Evolutionary conservation across 1,140 invertebrate genomes (phyloP).

Genomic region (Archivesica marissinica): DNA sequence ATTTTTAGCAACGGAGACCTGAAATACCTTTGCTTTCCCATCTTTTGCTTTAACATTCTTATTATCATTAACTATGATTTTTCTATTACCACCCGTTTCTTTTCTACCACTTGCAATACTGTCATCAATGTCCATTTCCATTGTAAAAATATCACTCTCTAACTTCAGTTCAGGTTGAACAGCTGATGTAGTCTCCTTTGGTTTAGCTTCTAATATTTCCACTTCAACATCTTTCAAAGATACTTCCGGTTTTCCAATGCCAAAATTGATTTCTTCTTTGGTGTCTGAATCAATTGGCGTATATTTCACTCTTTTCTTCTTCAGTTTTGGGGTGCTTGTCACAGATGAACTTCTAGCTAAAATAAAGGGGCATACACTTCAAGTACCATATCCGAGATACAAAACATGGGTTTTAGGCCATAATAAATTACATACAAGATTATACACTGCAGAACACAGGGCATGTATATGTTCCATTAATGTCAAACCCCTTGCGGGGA

Average conservation of each 20-base stretch:
- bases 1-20: not conserved
- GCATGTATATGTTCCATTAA: too few species aligned
- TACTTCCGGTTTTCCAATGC: not conserved
- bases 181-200: not conserved
- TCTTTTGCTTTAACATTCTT: not conserved
- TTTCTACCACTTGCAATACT: not conserved
- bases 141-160: conserved; percentile 61
- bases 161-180: conserved; percentile 31
- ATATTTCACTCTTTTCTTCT: not conserved
- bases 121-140: conserved; percentile 35
- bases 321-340: not conserved
- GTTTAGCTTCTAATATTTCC: not conserved
- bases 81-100: not conserved
- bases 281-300: not conserved
- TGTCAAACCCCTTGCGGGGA: too few species aligned
- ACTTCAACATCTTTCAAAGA: not conserved
- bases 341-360: not conserved
- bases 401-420: too few species aligned
- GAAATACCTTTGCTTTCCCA: not conserved
- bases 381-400: too few species aligned
- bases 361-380: too few species aligned
- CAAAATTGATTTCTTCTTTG: not conserved
- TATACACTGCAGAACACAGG: too few species aligned
- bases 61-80: not conserved
- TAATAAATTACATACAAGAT: too few species aligned